Evolutionary conservation across 2,888 invertebrate genomes (phyloP).

Genomic region (Oscheius sp.): DNA sequence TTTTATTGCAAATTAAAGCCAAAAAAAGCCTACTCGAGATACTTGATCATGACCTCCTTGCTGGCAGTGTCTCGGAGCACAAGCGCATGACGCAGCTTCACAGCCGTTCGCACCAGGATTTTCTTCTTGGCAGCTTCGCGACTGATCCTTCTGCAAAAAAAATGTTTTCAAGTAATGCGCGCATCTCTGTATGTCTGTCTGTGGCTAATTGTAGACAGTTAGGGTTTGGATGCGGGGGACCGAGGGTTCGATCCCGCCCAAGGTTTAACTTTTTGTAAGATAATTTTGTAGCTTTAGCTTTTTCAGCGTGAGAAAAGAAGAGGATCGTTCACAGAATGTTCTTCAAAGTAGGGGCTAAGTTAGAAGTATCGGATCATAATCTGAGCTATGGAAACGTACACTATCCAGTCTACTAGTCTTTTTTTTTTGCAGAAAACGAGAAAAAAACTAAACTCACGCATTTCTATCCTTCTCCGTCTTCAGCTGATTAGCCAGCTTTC

Average conservation of each 20-base stretch:
- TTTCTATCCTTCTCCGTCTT: constrained; percentile 35
- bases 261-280: no score
- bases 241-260: no score
- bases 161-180: background rate
- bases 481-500: constrained; percentile 51
- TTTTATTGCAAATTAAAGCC: no score
- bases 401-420: background rate
- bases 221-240: no score
- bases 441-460: constrained; percentile 3
- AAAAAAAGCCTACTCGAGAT: constrained; percentile 12
- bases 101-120: constrained; percentile 31
- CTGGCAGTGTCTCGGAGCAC: background rate
- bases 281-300: no score
- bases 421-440: no score
- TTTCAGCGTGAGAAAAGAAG: background rate
- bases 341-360: no score
- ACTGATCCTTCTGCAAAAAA: constrained; percentile 15
- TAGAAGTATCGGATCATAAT: no score
- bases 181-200: no score
- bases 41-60: constrained; percentile 12
- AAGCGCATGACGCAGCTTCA: constrained; percentile 25
- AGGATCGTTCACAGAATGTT: background rate
- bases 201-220: no score
- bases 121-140: constrained; percentile 1
- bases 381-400: background rate